These are phyloP conservation scores for Dallia pectoralis DNA, from an alignment of 2,797 vertebrate genomes.

Conservation along the genomic window DNA sequence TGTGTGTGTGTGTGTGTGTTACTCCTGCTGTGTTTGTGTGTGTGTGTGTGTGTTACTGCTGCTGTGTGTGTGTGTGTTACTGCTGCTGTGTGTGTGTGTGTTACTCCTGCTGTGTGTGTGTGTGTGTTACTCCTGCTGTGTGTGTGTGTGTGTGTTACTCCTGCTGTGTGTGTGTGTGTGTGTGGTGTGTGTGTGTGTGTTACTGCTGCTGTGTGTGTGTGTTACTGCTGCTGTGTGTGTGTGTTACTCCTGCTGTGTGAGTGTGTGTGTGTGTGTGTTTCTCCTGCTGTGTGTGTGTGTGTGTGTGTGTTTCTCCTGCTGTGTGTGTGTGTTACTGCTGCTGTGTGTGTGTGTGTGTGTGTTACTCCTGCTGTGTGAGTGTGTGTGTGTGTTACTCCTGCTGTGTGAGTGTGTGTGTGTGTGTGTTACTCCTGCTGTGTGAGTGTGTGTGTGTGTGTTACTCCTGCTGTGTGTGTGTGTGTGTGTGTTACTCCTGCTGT, in stretches of 20 bases:
- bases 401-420: not conserved
- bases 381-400: slow-evolving; percentile 3
- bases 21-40: slow-evolving; percentile 5
- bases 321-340: no score
- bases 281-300: slow-evolving; percentile 8
- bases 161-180: not conserved
- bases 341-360: no score
- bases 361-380: slow-evolving; percentile 3
- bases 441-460: not conserved
- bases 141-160: not conserved
- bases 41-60: slow-evolving; percentile 1
- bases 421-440: slow-evolving; percentile 2
- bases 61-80: not conserved
- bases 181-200: no score
- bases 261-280: not conserved
- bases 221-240: no score
- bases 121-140: slow-evolving; percentile 1
- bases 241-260: slow-evolving; percentile 2
- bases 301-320: not conserved
- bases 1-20: not conserved
- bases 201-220: slow-evolving; percentile 2
- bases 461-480: slow-evolving; percentile 5
- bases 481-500: not conserved
- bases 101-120: not conserved
- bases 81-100: slow-evolving; percentile 3